Conservation (phyloP, 2,888 invertebrate genomes). For the Colletes collaris region DNA sequence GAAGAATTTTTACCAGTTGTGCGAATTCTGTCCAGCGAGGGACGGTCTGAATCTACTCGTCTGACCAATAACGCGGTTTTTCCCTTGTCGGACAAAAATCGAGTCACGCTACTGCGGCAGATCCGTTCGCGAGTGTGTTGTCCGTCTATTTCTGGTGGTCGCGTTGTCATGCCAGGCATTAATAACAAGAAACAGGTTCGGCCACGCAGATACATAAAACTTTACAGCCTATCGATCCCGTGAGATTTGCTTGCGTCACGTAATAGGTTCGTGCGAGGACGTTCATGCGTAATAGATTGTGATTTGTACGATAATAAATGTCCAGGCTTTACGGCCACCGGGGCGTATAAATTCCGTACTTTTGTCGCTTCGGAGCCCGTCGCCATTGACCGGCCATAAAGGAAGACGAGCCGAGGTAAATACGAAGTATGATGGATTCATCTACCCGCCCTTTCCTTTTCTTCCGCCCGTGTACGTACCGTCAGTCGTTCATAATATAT, state of each 20-base stretch:
- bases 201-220: not conserved
- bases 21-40: no score
- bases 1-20: no score
- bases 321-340: conserved; percentile 53
- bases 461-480: conserved; percentile 16
- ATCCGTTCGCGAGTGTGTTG: no score
- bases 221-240: not conserved
- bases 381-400: conserved; percentile 48
- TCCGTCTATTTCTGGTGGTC: no score
- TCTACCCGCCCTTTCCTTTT: conserved; percentile 28
- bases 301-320: conserved; percentile 69
- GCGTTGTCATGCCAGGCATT: no score
- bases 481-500: conserved; percentile 69
- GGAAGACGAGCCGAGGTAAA: conserved; percentile 56
- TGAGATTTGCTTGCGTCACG: conserved; percentile 3
- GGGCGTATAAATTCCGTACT: conserved; percentile 55
- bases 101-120: no score
- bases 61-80: no score
- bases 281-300: conserved; percentile 56
- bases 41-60: no score
- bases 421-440: conserved; percentile 57
- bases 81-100: no score
- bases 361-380: conserved; percentile 37
- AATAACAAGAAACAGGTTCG: no score
- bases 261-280: conserved; percentile 28